Percentiles rank a stretch among this genome's conserved stretches.
Evolutionary conservation across 2,113 vertebrate species (phyloP).

Genomic region (Atherinomorus stipes): DNA sequence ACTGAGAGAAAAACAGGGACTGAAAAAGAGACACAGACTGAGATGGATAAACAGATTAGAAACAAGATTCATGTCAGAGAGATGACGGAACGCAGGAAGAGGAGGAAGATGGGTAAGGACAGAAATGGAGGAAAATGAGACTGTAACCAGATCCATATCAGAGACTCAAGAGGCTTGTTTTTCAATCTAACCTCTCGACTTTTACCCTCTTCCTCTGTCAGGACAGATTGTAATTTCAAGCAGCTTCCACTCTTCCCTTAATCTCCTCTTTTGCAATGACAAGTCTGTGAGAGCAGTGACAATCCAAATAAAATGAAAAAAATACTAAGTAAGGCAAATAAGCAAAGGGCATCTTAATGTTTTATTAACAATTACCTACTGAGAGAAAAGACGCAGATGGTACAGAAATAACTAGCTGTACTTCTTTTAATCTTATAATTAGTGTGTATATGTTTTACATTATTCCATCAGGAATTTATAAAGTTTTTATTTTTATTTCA

Average conservation of each 20-base stretch:
- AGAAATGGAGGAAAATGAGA: constrained; percentile 54
- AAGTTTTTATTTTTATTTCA: too few relatives aligned
- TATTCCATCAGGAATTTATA: not conserved
- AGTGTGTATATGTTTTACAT: too few relatives aligned
- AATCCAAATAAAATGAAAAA: constrained; percentile 18
- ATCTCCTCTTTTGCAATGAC: constrained; percentile 37
- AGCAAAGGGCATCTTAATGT: constrained; percentile 30
- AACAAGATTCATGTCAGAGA: constrained; percentile 51
- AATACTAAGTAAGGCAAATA: constrained; percentile 21
- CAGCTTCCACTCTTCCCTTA: constrained; percentile 37
- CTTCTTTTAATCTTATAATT: too few relatives aligned
- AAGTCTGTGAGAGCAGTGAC: constrained; percentile 38
- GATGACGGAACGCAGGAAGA: constrained; percentile 12
- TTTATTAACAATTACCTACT: constrained; percentile 20
- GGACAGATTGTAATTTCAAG: constrained; percentile 67
- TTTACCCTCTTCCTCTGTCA: constrained; percentile 25
- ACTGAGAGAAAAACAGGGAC: not conserved
- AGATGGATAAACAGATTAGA: constrained; percentile 49
- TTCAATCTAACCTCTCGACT: constrained; percentile 60
- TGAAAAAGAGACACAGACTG: constrained; percentile 8
- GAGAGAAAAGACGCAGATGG: not conserved
- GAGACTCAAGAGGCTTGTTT: constrained; percentile 53
- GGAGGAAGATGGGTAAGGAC: constrained; percentile 27
- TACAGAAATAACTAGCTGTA: constrained; percentile 1
- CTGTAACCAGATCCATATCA: constrained; percentile 52